These are phyloP conservation scores for Budorcas taxicolor DNA, from an alignment of 2,113 vertebrate genomes.

Conservation along the genomic window DNA sequence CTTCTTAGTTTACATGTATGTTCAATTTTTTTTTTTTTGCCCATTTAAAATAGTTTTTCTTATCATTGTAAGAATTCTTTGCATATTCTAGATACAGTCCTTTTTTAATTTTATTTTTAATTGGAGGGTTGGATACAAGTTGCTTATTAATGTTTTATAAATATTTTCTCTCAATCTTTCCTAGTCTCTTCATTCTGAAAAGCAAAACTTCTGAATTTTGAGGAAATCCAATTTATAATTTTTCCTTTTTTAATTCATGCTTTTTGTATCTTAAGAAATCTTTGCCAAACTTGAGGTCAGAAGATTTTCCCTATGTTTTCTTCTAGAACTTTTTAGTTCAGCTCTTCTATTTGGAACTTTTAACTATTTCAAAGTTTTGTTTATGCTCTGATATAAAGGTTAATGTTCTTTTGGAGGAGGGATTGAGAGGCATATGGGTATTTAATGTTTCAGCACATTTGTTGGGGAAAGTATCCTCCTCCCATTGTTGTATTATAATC, in stretches of 20 bases:
- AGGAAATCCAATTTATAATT: not conserved
- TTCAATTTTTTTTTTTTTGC: not conserved
- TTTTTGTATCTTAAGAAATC: not conserved
- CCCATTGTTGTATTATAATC: not conserved
- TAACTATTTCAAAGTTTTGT: not conserved
- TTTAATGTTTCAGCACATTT: not conserved
- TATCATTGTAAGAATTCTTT: not conserved
- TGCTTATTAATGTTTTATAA: not conserved
- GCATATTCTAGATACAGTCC: not conserved
- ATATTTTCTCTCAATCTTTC: not conserved
- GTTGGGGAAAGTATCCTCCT: not conserved
- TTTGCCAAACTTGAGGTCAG: not conserved
- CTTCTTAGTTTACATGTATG: not conserved
- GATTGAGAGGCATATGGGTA: not conserved
- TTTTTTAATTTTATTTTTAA: not conserved
- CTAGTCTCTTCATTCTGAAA: not conserved
- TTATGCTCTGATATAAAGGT: not conserved
- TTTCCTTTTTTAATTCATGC: not conserved
- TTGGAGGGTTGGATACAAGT: not conserved
- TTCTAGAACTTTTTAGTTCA: not conserved
- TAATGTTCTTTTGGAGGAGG: not conserved
- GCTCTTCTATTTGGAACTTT: not conserved
- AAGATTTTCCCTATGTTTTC: not conserved
- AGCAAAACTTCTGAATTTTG: not conserved
- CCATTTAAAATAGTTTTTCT: not conserved